A percentile compares a stretch with the other conserved stretches of the same genome.
These are phyloP conservation scores for Accipiter virgatus DNA, from an alignment of 2,113 vertebrate genomes.

Conservation along the genomic window DNA sequence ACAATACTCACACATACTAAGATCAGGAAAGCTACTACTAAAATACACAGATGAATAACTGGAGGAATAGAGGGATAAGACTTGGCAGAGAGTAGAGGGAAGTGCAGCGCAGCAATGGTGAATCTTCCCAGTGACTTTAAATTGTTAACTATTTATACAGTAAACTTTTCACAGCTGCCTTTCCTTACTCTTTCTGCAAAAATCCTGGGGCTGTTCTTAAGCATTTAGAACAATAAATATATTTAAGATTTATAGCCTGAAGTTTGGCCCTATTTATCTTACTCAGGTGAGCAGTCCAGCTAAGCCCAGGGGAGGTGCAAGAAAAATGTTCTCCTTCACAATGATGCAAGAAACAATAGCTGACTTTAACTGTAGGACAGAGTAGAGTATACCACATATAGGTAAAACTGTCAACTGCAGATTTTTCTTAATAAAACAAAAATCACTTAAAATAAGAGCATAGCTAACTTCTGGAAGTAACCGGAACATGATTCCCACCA, in stretches of 20 bases:
- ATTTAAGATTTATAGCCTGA: constrained; percentile 46
- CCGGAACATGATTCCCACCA: not conserved
- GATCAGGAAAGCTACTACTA: not conserved
- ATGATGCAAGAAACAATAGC: not conserved
- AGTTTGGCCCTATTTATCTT: constrained; percentile 38
- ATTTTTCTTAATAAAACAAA: constrained; percentile 19
- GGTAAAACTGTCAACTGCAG: not conserved
- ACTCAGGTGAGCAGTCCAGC: constrained; percentile 14
- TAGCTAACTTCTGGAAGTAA: not conserved
- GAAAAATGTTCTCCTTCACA: constrained; percentile 30
- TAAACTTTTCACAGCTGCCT: not conserved
- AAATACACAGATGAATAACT: not conserved
- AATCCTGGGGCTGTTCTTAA: not conserved
- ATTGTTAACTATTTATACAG: not conserved
- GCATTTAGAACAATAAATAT: constrained; percentile 31
- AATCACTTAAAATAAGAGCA: not conserved
- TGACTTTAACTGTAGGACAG: not conserved
- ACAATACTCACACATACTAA: not conserved
- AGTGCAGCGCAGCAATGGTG: not conserved
- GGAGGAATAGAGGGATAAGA: not conserved
- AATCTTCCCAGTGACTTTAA: not conserved
- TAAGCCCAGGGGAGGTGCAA: constrained; percentile 20
- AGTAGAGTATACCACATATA: not conserved
- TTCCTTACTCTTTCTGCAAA: not conserved
- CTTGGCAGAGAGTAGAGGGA: not conserved